These are phyloP conservation scores for Timema podura DNA, from an alignment of 2,888 invertebrate species.

Conservation along the genomic window DNA sequence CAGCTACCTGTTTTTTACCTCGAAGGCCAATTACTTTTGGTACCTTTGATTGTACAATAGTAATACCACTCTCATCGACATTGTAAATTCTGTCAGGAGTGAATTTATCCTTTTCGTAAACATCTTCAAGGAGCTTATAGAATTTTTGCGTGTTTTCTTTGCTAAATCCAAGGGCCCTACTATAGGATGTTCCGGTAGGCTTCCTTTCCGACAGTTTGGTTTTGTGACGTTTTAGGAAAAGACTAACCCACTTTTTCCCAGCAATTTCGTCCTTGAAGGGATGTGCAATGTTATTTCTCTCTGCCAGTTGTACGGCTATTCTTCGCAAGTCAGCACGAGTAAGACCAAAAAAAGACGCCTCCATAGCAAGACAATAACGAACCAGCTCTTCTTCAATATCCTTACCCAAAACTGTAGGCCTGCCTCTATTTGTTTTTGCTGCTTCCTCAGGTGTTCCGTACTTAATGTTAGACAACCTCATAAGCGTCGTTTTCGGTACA, in stretches of 20 bases:
- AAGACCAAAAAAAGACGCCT: constrained; percentile 24
- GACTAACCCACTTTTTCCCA: constrained; percentile 18
- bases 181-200: constrained; percentile 22
- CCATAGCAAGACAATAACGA: constrained; percentile 21
- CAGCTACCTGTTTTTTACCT: constrained; percentile 22
- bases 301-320: constrained; percentile 23
- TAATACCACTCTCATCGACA: constrained; percentile 23
- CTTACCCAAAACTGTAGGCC: constrained; percentile 18
- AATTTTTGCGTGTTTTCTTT: constrained; percentile 24
- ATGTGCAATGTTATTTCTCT: constrained; percentile 24
- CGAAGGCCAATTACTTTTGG: constrained; percentile 22
- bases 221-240: constrained; percentile 25
- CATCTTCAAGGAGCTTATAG: constrained; percentile 22
- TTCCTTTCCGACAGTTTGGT: constrained; percentile 20
- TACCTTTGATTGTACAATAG: constrained; percentile 24
- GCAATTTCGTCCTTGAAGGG: constrained; percentile 19
- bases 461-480: constrained; percentile 25
- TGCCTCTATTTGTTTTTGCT: constrained; percentile 22
- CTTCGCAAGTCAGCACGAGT: constrained; percentile 23
- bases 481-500: constrained; percentile 27
- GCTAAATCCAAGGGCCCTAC: constrained; percentile 23
- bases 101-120: constrained; percentile 25
- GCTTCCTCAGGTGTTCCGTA: constrained; percentile 26
- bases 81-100: constrained; percentile 26
- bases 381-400: constrained; percentile 7